Conservation (phyloP, 2,797 vertebrate genomes). For the Eutrigla gurnardus region DNA sequence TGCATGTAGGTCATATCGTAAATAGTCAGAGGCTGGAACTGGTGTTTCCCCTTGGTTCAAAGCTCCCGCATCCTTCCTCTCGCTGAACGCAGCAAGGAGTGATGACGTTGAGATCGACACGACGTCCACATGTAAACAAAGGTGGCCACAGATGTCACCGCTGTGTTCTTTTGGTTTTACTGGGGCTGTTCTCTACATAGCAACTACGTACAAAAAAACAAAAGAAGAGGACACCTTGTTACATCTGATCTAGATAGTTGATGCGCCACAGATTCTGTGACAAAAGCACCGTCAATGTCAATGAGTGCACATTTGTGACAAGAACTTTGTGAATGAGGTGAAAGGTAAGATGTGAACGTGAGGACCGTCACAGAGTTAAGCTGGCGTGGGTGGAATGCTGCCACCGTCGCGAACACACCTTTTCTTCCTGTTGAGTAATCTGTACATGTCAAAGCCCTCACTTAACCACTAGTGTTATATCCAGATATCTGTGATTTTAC, state of each 20-base stretch:
- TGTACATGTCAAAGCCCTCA: conserved; percentile 42
- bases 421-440: conserved; percentile 73
- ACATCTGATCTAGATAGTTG: conserved; percentile 1
- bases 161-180: conserved; percentile 41
- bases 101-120: conserved; percentile 50
- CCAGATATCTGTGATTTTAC: conserved; percentile 45
- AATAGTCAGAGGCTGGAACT: conserved; percentile 47
- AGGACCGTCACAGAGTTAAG: conserved; percentile 53
- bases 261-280: background rate
- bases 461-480: conserved; percentile 7
- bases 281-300: background rate
- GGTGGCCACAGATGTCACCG: conserved; percentile 55
- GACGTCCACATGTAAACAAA: conserved; percentile 74
- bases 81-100: conserved; percentile 25
- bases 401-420: conserved; percentile 57
- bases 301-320: background rate
- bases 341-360: conserved; percentile 66
- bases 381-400: conserved; percentile 54
- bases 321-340: conserved; percentile 33
- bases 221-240: background rate
- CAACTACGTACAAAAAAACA: conserved; percentile 31
- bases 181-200: conserved; percentile 52
- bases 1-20: conserved; percentile 74
- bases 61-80: conserved; percentile 78
- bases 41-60: conserved; percentile 76